phyloP scores from a whole-genome alignment of 2,113 vertebrate species.

The Phaethon lepturus region DNA sequence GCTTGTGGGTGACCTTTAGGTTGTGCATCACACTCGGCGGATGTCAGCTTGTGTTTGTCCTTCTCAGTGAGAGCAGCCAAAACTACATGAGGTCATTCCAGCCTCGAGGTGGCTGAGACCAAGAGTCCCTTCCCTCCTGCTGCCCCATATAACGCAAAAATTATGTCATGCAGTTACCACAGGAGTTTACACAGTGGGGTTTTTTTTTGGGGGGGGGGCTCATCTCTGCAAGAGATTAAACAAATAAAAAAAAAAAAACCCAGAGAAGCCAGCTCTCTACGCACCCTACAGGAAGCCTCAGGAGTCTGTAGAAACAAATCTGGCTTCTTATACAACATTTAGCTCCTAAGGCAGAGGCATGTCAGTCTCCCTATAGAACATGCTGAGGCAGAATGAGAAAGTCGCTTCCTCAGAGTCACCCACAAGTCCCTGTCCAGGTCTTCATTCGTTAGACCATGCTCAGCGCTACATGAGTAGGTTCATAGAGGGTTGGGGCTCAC shows the following conservation, averaged over 20 bases:
- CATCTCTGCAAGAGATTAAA: not conserved
- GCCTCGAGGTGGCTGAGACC: fast-evolving
- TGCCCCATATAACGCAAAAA: not conserved
- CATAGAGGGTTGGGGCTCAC: not conserved
- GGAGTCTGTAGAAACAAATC: not conserved
- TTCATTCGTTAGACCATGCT: not conserved
- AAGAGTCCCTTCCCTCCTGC: not conserved
- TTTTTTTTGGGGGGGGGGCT: not conserved
- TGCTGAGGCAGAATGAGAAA: conserved; percentile 37
- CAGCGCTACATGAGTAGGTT: not conserved
- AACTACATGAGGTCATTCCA: not conserved
- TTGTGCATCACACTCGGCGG: not conserved
- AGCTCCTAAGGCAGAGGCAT: not conserved
- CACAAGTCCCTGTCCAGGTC: not conserved
- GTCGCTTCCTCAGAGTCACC: conserved; percentile 20
- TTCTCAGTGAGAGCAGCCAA: not conserved
- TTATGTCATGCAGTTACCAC: not conserved
- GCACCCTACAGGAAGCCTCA: not conserved
- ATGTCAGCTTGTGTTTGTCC: not conserved
- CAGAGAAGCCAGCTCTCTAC: not conserved
- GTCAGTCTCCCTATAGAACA: not conserved
- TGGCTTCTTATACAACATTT: not conserved
- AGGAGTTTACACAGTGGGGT: not conserved
- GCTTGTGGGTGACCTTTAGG: not conserved
- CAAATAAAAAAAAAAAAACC: not conserved